phyloP scores from a whole-genome alignment of 2,888 invertebrate genomes.

The Nysson spinosus region DNA sequence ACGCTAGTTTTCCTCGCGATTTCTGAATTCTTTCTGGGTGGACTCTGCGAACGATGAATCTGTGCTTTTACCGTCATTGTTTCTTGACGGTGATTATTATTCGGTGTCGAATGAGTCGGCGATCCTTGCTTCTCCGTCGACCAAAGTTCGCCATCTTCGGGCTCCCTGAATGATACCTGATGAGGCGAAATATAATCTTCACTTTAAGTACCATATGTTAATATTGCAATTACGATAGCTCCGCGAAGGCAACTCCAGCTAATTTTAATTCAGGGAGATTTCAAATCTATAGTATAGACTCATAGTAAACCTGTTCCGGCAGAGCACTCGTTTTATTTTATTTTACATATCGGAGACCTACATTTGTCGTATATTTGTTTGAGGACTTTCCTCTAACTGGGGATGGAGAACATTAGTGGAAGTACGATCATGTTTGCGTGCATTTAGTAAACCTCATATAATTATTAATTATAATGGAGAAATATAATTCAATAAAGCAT shows the following conservation, averaged over 20 bases:
- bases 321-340: no score
- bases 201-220: neutral
- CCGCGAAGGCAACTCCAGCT: neutral
- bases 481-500: no score
- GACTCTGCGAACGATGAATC: constrained; percentile 77
- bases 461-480: no score
- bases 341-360: no score
- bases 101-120: constrained; percentile 58
- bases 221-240: neutral
- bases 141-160: constrained; percentile 75
- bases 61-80: constrained; percentile 75
- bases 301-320: no score
- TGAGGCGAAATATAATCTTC: neutral
- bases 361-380: no score
- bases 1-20: constrained; percentile 64
- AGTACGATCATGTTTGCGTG: no score
- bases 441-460: no score
- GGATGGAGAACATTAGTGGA: no score
- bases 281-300: constrained; percentile 21
- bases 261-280: neutral
- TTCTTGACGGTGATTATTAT: constrained; percentile 66
- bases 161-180: constrained; percentile 75
- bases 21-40: constrained; percentile 69
- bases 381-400: no score
- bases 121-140: constrained; percentile 70